Base-by-base conservation (phyloP, 2,888 invertebrate genomes). In the Eudiplozoon nipponicum region DNA sequence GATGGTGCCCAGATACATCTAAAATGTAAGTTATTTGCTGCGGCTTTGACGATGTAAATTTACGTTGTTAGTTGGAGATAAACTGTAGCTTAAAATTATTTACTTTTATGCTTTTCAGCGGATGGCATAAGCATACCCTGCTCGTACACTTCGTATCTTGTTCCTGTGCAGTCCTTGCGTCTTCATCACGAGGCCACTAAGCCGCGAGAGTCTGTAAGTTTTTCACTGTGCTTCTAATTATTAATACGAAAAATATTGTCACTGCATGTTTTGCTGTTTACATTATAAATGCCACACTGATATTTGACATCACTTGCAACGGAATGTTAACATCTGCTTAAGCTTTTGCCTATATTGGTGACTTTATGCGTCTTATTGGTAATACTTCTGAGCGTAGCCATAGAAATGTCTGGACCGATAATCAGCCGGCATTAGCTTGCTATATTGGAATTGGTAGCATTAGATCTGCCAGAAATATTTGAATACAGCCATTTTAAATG, bases 181-280 rank as follows among this genome's bases (percentile, higher is more conserved):
- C 61, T 86, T 26, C 75, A 7, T 15, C 5, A 15, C 5, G 31
- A 31, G 46, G 45, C 20, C 37, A 36, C 13, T 43, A 48, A 49
- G 39, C 39, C 39, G 1, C 35, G 40, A 18, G 46, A 45, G 42
- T 45, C 44, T 17, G 39, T 31, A 7, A 5, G 11, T 15, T n/a
- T n/a, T n/a, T n/a, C n/a, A n/a, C n/a, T n/a, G n/a, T n/a, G n/a
- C n/a, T n/a, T n/a, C n/a, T n/a, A n/a, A n/a, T n/a, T n/a, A n/a
- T n/a, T n/a, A n/a, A n/a, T n/a, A n/a, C n/a, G n/a, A n/a, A n/a
- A n/a, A n/a, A n/a, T n/a, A n/a, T n/a, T n/a, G n/a, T n/a, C n/a
- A n/a, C n/a, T n/a, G n/a, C 70, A 49, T 68, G 78, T 2, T 94
- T 84, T 64, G 84, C 94, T 26, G 78, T 84, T 26, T 72, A 77